Evolutionary conservation across 2,888 invertebrate genomes (phyloP), one percentile per base, ranked within the genome.

Genomic region (Nomada ruficornis): DNA sequence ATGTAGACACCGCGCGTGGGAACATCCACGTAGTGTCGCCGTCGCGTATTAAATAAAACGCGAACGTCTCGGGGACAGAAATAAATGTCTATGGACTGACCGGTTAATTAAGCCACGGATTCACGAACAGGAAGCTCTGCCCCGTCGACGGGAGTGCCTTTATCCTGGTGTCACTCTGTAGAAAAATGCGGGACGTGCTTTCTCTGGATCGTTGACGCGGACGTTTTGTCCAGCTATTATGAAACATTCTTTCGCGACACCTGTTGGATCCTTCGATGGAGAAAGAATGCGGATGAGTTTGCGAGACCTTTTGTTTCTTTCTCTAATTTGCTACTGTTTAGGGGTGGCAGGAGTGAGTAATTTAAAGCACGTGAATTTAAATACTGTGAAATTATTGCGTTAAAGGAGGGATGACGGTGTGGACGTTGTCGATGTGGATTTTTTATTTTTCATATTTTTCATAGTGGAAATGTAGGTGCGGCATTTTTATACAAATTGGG

Each of bases 1-100:
- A 72, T 81, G 82, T 68, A 62, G 54, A 57, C 72, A 64, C 54
- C 65, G 36, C 60, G 65, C 26, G 68, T 59, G 47, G 67, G 67
- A 52, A 65, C 74, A 59, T 77, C 74, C 69, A 18, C 55, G 20
- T 47, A 2, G 36, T n/a, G 42, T 20, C 36, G 15, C 29, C 11
- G 63, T 54, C 36, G 26, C 54, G 63, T 68, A 64, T 67, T 74
- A 77, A 77, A 54, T 75, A 83, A 83, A 82, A 83, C 74, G 9
- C 42, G 52, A 20, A 29, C 10, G 55, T 64, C 67, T 20, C 57
- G 64, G 29, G 60, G 50, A 36, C 42, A 59, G 77, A 77, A 73
- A 82, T 74, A 75, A 77, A 77, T 55, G 64, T 83, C 74, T 67
- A 74, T 75, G 70, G 77, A 23, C 63, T 74, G 68, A 68, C 57